Evolutionary conservation across 1,140 invertebrate genomes (phyloP).

Genomic region (Papilio glaucus): DNA sequence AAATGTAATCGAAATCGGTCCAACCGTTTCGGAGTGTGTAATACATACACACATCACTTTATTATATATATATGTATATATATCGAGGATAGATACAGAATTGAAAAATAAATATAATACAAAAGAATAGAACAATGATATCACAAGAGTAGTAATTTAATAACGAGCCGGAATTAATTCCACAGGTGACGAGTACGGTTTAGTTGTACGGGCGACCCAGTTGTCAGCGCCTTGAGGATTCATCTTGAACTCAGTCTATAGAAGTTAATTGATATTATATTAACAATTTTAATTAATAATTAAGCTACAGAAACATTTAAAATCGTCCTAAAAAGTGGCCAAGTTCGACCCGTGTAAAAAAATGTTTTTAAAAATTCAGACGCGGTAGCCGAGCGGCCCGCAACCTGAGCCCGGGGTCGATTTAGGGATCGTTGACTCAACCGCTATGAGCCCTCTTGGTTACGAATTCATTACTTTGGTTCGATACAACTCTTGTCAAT

Average conservation of each 20-base stretch:
- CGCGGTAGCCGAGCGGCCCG: background rate
- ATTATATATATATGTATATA: no score
- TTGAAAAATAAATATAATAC: no score
- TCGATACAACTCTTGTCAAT: no score
- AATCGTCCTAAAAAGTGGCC: no score
- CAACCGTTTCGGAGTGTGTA: no score
- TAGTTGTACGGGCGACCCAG: background rate
- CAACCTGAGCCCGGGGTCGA: background rate
- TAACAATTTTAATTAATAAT: background rate
- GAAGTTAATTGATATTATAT: background rate
- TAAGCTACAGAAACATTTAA: background rate
- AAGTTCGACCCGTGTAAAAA: background rate
- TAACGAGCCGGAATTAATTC: constrained; percentile 7
- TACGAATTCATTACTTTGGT: background rate
- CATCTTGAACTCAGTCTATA: background rate
- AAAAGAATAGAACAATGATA: background rate
- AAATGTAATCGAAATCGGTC: no score
- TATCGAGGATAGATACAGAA: no score
- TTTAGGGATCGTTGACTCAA: background rate
- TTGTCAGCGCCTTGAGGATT: background rate
- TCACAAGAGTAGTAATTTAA: background rate
- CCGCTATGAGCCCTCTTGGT: background rate
- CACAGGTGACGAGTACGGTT: background rate
- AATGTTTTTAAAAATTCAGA: background rate
- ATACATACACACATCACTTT: no score